These are phyloP conservation scores for Bolinopsis microptera DNA, from an alignment of 37 sponge, comb jelly and placozoan genomes.

Conservation along the genomic window DNA sequence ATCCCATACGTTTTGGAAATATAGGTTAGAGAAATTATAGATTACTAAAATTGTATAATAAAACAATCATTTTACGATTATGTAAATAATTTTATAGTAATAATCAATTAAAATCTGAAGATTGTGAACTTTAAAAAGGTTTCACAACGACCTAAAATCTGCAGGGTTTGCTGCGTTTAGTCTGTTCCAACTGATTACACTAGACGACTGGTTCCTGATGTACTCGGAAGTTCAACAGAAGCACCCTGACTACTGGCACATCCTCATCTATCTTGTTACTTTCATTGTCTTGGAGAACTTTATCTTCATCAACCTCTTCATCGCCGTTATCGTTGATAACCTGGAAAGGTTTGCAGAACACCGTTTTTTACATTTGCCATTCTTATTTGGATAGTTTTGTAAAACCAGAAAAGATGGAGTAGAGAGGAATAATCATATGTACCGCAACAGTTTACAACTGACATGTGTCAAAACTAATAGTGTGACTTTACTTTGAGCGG, in stretches of 20 bases:
- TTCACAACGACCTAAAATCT: too few relatives aligned
- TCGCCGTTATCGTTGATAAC: slow-evolving; percentile 93
- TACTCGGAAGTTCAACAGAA: slow-evolving; percentile 71
- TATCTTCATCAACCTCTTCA: slow-evolving; percentile 78
- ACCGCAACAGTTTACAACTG: too few relatives aligned
- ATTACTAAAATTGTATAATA: not conserved
- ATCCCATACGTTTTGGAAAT: slow-evolving; percentile 82
- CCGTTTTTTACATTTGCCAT: too few relatives aligned
- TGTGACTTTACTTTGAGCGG: too few relatives aligned
- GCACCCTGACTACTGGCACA: slow-evolving; percentile 75
- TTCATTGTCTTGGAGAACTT: slow-evolving; percentile 88
- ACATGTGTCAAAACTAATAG: too few relatives aligned
- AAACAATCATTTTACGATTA: not conserved
- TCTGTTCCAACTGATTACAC: slow-evolving; percentile 86
- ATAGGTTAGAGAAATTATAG: slow-evolving; percentile 66
- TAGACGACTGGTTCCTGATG: slow-evolving; percentile 90
- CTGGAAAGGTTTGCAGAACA: slow-evolving; percentile 67
- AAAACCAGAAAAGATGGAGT: too few relatives aligned
- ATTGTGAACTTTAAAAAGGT: too few relatives aligned
- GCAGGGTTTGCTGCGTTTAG: slow-evolving; percentile 72
- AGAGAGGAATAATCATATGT: too few relatives aligned
- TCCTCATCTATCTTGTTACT: slow-evolving; percentile 75
- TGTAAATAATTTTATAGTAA: too few relatives aligned
- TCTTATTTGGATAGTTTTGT: too few relatives aligned
- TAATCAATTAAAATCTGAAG: too few relatives aligned